These are phyloP conservation scores for Clarias platycephalus DNA, from an alignment of 2,797 vertebrate species.

Conservation along the genomic window DNA sequence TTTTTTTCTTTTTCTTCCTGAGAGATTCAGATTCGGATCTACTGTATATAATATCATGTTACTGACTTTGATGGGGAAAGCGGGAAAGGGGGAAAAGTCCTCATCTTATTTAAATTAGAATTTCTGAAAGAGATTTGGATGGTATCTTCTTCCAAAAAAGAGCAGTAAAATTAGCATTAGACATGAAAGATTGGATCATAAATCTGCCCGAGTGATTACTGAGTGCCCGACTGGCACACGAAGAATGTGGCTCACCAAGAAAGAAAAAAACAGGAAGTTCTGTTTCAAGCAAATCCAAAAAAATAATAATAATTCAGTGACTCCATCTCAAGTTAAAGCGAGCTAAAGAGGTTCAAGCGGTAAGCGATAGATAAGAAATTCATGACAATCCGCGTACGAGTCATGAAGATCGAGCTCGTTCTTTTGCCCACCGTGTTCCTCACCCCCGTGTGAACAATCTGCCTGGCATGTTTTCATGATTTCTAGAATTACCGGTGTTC, in stretches of 20 bases:
- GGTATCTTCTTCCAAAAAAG: slow-evolving; percentile 65
- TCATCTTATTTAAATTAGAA: slow-evolving; percentile 54
- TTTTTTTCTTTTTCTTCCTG: slow-evolving; percentile 37
- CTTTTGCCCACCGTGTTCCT: neutral
- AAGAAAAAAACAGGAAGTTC: slow-evolving; percentile 52
- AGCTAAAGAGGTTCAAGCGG: slow-evolving; percentile 54
- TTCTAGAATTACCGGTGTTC: slow-evolving; percentile 31
- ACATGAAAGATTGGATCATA: slow-evolving; percentile 69
- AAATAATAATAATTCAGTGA: slow-evolving; percentile 43
- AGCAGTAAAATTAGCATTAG: slow-evolving; percentile 66
- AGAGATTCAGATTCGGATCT: slow-evolving; percentile 35
- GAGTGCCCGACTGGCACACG: slow-evolving; percentile 61
- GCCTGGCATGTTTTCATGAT: slow-evolving; percentile 30
- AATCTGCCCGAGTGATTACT: slow-evolving; percentile 69
- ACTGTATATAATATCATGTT: slow-evolving; percentile 52
- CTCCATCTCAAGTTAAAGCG: slow-evolving; percentile 53
- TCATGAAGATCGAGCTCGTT: neutral
- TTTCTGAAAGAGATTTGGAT: slow-evolving; percentile 51
- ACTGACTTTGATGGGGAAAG: slow-evolving; percentile 47
- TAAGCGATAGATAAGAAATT: neutral
- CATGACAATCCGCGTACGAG: neutral
- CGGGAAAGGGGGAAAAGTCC: slow-evolving; percentile 9
- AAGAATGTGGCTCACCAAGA: slow-evolving; percentile 63
- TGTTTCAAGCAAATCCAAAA: neutral
- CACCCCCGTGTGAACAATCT: slow-evolving; percentile 18